Conservation (phyloP, 2,113 vertebrate genomes). For the Nyctereutes procyonoides region DNA sequence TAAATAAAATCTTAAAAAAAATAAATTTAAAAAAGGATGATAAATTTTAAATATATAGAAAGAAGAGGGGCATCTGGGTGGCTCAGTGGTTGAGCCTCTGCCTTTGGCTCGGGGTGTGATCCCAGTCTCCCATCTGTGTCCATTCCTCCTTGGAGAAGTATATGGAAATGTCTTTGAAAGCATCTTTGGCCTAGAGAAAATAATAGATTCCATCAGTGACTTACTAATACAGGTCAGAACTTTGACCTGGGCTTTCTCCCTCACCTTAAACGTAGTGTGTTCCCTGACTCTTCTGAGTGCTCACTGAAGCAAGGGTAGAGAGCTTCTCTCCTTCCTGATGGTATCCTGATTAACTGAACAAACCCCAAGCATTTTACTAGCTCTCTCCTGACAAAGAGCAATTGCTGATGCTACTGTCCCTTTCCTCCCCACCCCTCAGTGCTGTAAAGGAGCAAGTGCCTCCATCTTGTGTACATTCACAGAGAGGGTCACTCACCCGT, state of each 20-base stretch:
- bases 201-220: not conserved
- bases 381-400: not conserved
- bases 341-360: not conserved
- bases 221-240: too few species aligned
- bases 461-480: not conserved
- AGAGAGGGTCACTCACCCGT: too few species aligned
- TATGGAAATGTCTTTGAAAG: conserved; percentile 68
- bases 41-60: too few species aligned
- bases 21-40: not conserved
- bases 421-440: too few species aligned
- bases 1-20: not conserved
- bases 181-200: conserved; percentile 60
- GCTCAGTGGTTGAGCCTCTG: too few species aligned
- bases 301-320: not conserved
- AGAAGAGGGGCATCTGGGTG: too few species aligned
- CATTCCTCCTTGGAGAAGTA: conserved; percentile 82
- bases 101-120: too few species aligned
- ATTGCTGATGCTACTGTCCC: not conserved
- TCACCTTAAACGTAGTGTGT: not conserved
- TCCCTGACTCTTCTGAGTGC: too few species aligned
- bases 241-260: not conserved
- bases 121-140: conserved; percentile 75
- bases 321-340: not conserved
- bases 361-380: not conserved
- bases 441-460: not conserved